These are phyloP conservation scores for Lethenteron camtschaticum DNA, from an alignment of 2,113 vertebrate species.

Conservation along the genomic window DNA sequence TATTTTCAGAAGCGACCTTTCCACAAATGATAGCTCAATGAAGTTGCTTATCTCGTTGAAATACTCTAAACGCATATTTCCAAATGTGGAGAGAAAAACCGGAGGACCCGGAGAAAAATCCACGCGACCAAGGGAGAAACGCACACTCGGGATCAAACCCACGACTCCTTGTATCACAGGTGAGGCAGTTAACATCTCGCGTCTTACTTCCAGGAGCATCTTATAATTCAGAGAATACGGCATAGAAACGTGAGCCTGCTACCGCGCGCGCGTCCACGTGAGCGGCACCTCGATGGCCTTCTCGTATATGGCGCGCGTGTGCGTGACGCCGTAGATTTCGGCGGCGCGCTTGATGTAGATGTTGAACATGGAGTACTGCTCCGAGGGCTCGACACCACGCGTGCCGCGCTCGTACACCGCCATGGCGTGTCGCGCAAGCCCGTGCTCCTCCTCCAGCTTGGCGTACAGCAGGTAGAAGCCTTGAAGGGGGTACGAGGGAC, in stretches of 20 bases:
- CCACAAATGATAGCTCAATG: too few species aligned
- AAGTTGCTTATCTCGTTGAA: too few species aligned
- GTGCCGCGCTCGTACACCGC: slow-evolving; percentile 69
- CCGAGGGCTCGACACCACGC: slow-evolving; percentile 38
- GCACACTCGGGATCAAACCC: background rate
- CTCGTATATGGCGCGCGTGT: slow-evolving; percentile 68
- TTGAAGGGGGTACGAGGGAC: slow-evolving; percentile 9
- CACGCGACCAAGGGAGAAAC: background rate
- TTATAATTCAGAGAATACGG: too few species aligned
- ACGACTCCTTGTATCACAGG: background rate
- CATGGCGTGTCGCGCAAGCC: slow-evolving; percentile 69
- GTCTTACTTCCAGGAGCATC: too few species aligned
- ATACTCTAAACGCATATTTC: too few species aligned
- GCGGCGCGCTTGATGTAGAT: slow-evolving; percentile 77
- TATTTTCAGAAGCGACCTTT: too few species aligned
- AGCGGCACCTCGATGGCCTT: slow-evolving; percentile 51
- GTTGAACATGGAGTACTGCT: slow-evolving; percentile 71
- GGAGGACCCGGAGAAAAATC: too few species aligned
- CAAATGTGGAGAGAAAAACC: background rate
- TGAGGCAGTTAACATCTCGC: too few species aligned
- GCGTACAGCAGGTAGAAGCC: slow-evolving; percentile 66
- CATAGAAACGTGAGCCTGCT: too few species aligned
- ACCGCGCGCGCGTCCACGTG: background rate
- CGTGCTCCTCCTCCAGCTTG: slow-evolving; percentile 61
- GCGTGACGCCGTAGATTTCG: slow-evolving; percentile 71